Base-by-base conservation (phyloP, 2,113 vertebrate genomes). In the Colaptes auratus region DNA sequence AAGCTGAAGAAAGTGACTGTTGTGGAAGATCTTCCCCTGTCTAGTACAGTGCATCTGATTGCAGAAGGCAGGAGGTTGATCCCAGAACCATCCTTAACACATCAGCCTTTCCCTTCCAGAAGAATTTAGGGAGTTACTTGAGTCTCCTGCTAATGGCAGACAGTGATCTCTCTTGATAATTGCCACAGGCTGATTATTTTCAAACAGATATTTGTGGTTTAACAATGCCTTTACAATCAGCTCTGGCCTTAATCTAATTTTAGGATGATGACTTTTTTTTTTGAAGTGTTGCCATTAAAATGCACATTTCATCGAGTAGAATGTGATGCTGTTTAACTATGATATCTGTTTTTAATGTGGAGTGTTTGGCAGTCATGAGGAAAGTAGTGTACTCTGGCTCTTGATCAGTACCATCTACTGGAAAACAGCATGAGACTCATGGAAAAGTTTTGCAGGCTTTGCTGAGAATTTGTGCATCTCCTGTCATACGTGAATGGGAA, bases 211-310 rank as follows among this genome's bases (percentile, higher is more conserved):
- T 20, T 95, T 96, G 96, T 95, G 95, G 96, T 97, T 96, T 95
- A 96, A 95, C 96, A 91, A 77, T 94, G 93, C 93, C 53, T 96
- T 97, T 96, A 96, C 95, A 94, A 91, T 97, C 96, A 93, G 88
- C 92, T 95, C 94, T 96, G 92, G 93, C 94, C 96, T 96, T 96
- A 97, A 96, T 96, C 94, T 97, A 65, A 93, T 97, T 96, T 96
- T 96, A 97, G 89, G 70, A 87, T 19, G 14, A 56, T 10, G 15
- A 30, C 21, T 66, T 82, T 20, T 90, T 96, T 86, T 95, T 94
- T 94, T 96, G 86, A 96, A 95, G 90, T 91, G 93, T 79, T 95
- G 94, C 93, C 94, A 96, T 95, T 96, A 93, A 92, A 97, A 91
- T 64, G 80, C 63, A 89, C 82, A 77, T 95, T 97, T 97, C 93